phyloP scores from a whole-genome alignment of 2,888 invertebrate genomes.

The Erannis defoliaria region DNA sequence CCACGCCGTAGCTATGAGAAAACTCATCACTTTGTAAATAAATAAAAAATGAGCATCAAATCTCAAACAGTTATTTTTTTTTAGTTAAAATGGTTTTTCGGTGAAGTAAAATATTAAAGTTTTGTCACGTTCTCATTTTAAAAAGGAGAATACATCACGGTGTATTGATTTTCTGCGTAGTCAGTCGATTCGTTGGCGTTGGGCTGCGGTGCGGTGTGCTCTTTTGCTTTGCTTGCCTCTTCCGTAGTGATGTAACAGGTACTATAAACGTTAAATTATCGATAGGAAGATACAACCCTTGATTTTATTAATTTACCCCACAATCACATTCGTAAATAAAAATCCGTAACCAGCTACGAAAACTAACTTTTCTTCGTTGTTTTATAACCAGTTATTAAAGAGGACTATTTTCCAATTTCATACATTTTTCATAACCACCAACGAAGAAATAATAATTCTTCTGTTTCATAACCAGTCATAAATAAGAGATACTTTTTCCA shows the following conservation, averaged over 20 bases:
- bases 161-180: conserved; percentile 83
- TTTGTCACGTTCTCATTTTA: conserved; percentile 86
- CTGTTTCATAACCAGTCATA: too few species aligned
- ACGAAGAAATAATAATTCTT: too few species aligned
- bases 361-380: too few species aligned
- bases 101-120: conserved; percentile 79
- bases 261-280: not conserved
- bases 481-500: too few species aligned
- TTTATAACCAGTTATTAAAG: too few species aligned
- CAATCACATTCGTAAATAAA: too few species aligned
- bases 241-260: not conserved
- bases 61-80: conserved; percentile 79
- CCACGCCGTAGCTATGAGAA: conserved; percentile 86
- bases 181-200: conserved; percentile 48
- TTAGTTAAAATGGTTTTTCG: conserved; percentile 81
- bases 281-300: not conserved
- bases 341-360: too few species aligned
- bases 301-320: too few species aligned
- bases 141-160: conserved; percentile 83
- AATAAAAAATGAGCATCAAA: conserved; percentile 86
- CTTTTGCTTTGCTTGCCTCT: conserved; percentile 9
- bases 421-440: too few species aligned
- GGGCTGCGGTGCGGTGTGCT: conserved; percentile 17
- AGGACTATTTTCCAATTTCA: too few species aligned
- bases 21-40: conserved; percentile 86